Evolutionary conservation across 2,797 vertebrate species (phyloP).

Genomic region (Cephalopachus bancanus): DNA sequence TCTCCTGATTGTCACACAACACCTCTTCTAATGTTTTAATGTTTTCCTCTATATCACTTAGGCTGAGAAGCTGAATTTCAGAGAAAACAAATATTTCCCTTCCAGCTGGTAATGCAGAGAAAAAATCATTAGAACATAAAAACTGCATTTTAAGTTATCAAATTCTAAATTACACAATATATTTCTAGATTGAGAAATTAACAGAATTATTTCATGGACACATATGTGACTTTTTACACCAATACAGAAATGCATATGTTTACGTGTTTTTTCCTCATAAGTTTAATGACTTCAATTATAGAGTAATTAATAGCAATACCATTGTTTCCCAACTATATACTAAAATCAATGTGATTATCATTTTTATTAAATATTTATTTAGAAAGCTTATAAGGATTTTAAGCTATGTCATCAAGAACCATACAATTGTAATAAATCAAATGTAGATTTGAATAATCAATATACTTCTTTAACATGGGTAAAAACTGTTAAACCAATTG

Average conservation of each 20-base stretch:
- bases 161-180: background rate
- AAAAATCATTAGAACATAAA: background rate
- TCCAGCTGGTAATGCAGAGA: background rate
- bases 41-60: background rate
- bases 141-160: background rate
- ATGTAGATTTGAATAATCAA: background rate
- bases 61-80: background rate
- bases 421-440: background rate
- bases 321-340: background rate
- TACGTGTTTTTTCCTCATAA: background rate
- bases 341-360: background rate
- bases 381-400: background rate
- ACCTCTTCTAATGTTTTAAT: background rate
- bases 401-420: background rate
- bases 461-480: background rate
- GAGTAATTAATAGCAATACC: background rate
- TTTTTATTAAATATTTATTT: background rate
- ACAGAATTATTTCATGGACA: background rate
- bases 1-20: background rate
- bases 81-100: background rate
- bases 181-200: background rate
- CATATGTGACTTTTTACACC: background rate
- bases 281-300: background rate
- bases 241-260: background rate
- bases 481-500: background rate